Evolutionary conservation across 2,113 vertebrate species (phyloP).

Genomic region (Serilophus lunatus): DNA sequence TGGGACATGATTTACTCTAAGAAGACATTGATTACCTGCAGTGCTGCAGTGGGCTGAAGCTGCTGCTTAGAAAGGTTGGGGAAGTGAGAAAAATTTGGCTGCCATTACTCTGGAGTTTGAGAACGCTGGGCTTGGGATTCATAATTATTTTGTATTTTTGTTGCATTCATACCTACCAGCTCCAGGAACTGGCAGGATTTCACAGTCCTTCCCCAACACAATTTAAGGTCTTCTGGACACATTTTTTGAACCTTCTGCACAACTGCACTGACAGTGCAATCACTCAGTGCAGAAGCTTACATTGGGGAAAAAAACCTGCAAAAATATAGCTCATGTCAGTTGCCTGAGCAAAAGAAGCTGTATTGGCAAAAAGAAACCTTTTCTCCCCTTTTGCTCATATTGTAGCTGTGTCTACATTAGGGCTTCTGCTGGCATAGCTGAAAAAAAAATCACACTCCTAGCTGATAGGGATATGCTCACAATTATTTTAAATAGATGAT

Average conservation of each 20-base stretch:
- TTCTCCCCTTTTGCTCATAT: not conserved
- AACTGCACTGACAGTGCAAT: not conserved
- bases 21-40: not conserved
- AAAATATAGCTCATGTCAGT: not conserved
- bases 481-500: constrained; percentile 36
- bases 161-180: not conserved
- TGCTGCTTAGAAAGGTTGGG: not conserved
- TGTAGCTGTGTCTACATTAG: constrained; percentile 3
- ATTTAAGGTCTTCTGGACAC: not conserved
- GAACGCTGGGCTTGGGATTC: not conserved
- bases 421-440: constrained; percentile 48
- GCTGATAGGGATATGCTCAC: constrained; percentile 34
- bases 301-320: not conserved
- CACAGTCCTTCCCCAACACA: not conserved
- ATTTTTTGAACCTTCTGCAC: not conserved
- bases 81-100: not conserved
- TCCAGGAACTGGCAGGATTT: not conserved
- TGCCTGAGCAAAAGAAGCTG: constrained; percentile 14
- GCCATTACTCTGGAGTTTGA: not conserved
- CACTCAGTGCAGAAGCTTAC: not conserved
- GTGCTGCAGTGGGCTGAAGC: not conserved
- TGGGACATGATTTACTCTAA: not conserved
- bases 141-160: not conserved
- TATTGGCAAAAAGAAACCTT: constrained; percentile 21
- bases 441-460: constrained; percentile 10